Evolutionary conservation across 2,797 vertebrate species (phyloP), one percentile per base, ranked within the genome.

Genomic region (Chanos chanos): DNA sequence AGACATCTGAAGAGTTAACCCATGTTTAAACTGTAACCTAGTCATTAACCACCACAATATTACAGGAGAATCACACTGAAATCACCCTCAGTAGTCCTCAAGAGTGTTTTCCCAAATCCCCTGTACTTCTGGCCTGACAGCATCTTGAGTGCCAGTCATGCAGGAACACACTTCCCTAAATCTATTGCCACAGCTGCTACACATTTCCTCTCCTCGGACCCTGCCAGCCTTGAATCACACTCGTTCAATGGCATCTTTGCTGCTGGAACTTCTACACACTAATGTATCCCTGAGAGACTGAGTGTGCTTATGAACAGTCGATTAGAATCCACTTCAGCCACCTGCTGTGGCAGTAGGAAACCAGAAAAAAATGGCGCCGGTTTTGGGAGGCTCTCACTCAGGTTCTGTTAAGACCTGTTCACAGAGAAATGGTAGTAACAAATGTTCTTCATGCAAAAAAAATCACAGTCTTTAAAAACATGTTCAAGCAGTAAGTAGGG

Each of bases 401-500:
- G 36, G 28, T 9, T 41, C 7, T 10, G 6, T 30, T 30, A 25
- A 9, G 7, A 13, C 10, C 22, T 36, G 36, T 33, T 7, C 2
- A 47, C 33, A 59, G 62, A 82, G 76, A 62, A 68, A 56, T 40
- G 62, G 66, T 59, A 70, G 24, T 37, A 62, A 70, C 77, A 80
- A 81, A 81, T 53, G 18, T 79, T 79, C 82, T 78, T 82, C 74
- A 78, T 68, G 70, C 60, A 80, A 81, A 79, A 82, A 80, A 81
- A 79, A 82, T 78, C 28, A 0, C 70, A 75, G 67, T 81, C 77
- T 78, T 75, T 81, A 71, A 80, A 78, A 54, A 84, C 49, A 61
- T 77, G 59, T 51, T 77, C 70, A 64, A 73, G 60, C 52, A 76
- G 72, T 63, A n/a, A n/a, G n/a, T 18, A 41, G 56, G 44, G 59